Conservation (phyloP, 2,113 vertebrate genomes). For the Poeciliopsis turrubarensis region DNA sequence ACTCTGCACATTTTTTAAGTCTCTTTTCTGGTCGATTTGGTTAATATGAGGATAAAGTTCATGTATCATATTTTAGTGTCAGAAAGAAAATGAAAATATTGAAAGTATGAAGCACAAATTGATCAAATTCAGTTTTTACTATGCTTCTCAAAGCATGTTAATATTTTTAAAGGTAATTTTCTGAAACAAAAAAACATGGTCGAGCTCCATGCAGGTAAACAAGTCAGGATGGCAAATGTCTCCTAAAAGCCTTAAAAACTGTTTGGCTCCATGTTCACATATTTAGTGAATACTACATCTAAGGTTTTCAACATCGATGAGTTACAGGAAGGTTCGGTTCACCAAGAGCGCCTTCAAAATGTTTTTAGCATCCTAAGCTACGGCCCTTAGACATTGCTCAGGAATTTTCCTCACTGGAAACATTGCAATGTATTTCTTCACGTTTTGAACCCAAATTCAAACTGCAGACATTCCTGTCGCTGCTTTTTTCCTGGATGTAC, state of each 20-base stretch:
- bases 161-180: neutral
- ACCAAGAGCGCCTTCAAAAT: neutral
- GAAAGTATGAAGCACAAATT: neutral
- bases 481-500: neutral
- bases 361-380: neutral
- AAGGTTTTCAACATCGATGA: neutral
- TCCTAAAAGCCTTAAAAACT: neutral
- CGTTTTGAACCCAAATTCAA: neutral
- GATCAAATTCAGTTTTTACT: neutral
- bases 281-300: neutral
- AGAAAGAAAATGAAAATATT: neutral
- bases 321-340: neutral
- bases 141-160: neutral
- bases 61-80: neutral
- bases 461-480: neutral
- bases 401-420: neutral
- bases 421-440: neutral
- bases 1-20: slow-evolving; percentile 38
- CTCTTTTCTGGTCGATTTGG: neutral
- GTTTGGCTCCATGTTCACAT: no score
- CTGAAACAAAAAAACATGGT: neutral
- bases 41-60: neutral
- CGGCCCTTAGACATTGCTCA: neutral
- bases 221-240: neutral
- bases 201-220: neutral